These are phyloP conservation scores for Baryphthengus martii DNA, from an alignment of 2,113 vertebrate species.

Conservation along the genomic window DNA sequence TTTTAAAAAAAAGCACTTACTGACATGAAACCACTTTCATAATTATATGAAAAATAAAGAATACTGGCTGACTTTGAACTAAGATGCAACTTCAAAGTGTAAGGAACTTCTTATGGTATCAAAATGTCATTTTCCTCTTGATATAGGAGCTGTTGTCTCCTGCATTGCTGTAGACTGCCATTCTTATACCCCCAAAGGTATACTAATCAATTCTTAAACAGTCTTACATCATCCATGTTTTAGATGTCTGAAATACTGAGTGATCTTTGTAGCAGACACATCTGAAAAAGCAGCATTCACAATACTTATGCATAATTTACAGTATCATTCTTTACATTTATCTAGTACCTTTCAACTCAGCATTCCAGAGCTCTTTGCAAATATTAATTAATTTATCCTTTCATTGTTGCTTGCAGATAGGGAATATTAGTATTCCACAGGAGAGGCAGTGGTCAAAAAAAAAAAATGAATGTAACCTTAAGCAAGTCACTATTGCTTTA, in stretches of 20 bases:
- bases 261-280: constrained; percentile 51
- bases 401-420: not conserved
- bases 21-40: not conserved
- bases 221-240: constrained; percentile 36
- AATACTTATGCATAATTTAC: constrained; percentile 61
- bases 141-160: not conserved
- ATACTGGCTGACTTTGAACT: constrained; percentile 30
- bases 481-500: not conserved
- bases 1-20: not conserved
- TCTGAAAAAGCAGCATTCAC: constrained; percentile 43
- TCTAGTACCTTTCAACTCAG: constrained; percentile 35
- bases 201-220: constrained; percentile 60
- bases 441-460: not conserved
- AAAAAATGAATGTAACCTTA: not conserved
- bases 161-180: constrained; percentile 31
- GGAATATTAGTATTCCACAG: not conserved
- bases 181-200: constrained; percentile 31
- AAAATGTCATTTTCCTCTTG: constrained; percentile 40
- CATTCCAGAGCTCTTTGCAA: constrained; percentile 26
- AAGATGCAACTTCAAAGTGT: constrained; percentile 1
- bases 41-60: constrained; percentile 34
- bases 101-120: not conserved
- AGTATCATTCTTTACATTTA: constrained; percentile 43
- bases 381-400: constrained; percentile 45
- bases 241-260: constrained; percentile 53